A percentile compares a stretch with the other conserved stretches of the same genome.
Evolutionary conservation across 2,888 invertebrate genomes (phyloP).

Genomic region (Listrodromus nycthemerus): DNA sequence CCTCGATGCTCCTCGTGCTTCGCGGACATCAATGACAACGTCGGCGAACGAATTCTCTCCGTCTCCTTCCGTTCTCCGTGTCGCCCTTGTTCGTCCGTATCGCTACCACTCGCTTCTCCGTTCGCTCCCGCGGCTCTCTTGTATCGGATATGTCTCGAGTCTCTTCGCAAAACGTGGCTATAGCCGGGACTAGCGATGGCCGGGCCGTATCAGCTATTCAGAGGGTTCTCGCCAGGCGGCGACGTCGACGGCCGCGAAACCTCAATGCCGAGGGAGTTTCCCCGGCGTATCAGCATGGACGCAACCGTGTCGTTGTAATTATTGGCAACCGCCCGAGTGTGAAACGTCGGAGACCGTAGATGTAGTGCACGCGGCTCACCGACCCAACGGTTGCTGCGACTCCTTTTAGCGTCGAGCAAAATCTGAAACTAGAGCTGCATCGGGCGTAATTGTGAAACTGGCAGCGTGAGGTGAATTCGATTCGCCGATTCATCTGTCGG

Average conservation of each 20-base stretch:
- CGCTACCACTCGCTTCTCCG: conserved; percentile 34
- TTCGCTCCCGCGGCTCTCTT: conserved; percentile 26
- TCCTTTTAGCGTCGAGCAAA: conserved; percentile 13
- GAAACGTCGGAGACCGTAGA: conserved; percentile 60
- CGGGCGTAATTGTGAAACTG: neutral
- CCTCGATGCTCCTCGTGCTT: neutral
- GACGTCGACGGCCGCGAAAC: conserved; percentile 6
- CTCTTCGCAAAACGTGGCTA: conserved; percentile 38
- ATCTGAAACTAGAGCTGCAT: conserved; percentile 4
- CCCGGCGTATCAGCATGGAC: conserved; percentile 66
- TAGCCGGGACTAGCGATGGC: conserved; percentile 16
- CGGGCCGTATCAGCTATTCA: conserved; percentile 59
- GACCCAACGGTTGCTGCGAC: conserved; percentile 42
- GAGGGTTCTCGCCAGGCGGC: conserved; percentile 26
- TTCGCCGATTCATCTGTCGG: too few relatives aligned
- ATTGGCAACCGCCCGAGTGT: conserved; percentile 69
- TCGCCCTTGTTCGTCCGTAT: conserved; percentile 30
- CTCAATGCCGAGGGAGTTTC: conserved; percentile 57
- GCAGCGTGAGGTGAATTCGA: too few relatives aligned
- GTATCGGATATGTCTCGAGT: conserved; percentile 61
- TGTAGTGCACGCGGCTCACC: conserved; percentile 53
- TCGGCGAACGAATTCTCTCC: conserved; percentile 25
- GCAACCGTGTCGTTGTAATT: conserved; percentile 67
- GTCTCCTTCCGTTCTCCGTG: conserved; percentile 22
- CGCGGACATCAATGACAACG: conserved; percentile 20